phyloP scores from a whole-genome alignment of 2,888 invertebrate species.

The Panopea generosa region DNA sequence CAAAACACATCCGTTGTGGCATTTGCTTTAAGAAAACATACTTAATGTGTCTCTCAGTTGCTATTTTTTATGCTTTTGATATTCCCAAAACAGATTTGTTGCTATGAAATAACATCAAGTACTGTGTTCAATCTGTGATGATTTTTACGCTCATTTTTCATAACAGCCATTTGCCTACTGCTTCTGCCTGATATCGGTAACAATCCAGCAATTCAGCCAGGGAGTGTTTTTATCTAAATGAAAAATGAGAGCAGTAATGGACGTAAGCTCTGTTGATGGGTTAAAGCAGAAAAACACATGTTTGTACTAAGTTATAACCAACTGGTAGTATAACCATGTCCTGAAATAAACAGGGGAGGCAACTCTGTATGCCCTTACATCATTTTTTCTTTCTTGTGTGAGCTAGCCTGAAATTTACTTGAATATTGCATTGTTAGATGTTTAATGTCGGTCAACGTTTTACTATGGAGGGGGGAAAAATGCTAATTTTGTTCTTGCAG shows the following conservation, averaged over 20 bases:
- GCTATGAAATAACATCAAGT: conserved; percentile 33
- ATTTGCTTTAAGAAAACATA: conserved; percentile 31
- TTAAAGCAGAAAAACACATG: conserved; percentile 42
- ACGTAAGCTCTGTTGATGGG: conserved; percentile 9
- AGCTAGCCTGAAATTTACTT: too few species aligned
- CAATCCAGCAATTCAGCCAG: conserved; percentile 28
- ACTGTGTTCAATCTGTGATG: conserved; percentile 18
- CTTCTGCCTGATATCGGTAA: not conserved
- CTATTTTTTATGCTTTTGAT: conserved; percentile 31
- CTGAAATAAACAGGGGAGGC: not conserved
- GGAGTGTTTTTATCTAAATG: conserved; percentile 61
- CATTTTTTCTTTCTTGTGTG: not conserved
- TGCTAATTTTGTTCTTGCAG: too few species aligned
- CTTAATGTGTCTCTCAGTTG: conserved; percentile 11
- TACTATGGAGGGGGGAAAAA: too few species aligned
- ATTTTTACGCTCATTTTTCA: not conserved
- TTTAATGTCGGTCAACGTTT: too few species aligned
- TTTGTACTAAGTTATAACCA: conserved; percentile 3
- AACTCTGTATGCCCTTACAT: not conserved
- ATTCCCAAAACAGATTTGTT: conserved; percentile 41
- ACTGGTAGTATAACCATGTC: not conserved
- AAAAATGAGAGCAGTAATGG: conserved; percentile 64
- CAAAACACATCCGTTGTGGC: conserved; percentile 39
- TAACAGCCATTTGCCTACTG: not conserved
- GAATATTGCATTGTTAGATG: too few species aligned